phyloP scores from a whole-genome alignment of 2,888 invertebrate species.

The Abrostola tripartita region DNA sequence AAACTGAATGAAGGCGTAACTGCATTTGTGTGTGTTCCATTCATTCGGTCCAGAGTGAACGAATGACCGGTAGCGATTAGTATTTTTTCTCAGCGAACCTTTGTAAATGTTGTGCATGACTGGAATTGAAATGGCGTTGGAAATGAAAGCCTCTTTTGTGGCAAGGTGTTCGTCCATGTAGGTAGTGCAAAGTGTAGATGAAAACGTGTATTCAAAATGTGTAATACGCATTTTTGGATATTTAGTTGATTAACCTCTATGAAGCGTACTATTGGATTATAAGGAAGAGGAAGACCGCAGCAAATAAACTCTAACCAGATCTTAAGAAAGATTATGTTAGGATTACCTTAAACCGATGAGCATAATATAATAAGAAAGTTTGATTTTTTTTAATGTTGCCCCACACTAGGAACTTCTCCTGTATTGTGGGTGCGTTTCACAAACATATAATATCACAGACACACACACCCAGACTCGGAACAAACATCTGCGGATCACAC shows the following conservation, averaged over 20 bases:
- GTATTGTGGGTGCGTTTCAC: no score
- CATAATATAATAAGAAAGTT: no score
- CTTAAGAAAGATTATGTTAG: no score
- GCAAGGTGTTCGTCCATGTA: neutral
- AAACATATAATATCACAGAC: no score
- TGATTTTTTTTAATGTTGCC: no score
- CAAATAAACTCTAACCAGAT: no score
- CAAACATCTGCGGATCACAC: no score
- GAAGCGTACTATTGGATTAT: neutral
- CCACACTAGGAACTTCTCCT: no score
- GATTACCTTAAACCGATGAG: no score
- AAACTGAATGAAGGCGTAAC: constrained; percentile 15
- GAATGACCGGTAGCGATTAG: constrained; percentile 5
- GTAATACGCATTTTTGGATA: neutral
- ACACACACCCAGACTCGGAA: no score
- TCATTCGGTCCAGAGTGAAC: constrained; percentile 18
- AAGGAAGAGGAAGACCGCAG: no score
- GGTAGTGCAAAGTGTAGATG: constrained; percentile 24
- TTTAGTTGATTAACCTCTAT: neutral
- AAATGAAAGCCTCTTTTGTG: neutral
- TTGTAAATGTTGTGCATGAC: neutral
- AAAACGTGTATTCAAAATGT: neutral
- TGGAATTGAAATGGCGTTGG: constrained; percentile 8
- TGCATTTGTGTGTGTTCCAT: constrained; percentile 16
- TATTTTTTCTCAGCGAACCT: constrained; percentile 8